Evolutionary conservation across 2,797 vertebrate genomes (phyloP), one percentile per base, ranked within the genome.

Genomic region (Mus caroli): DNA sequence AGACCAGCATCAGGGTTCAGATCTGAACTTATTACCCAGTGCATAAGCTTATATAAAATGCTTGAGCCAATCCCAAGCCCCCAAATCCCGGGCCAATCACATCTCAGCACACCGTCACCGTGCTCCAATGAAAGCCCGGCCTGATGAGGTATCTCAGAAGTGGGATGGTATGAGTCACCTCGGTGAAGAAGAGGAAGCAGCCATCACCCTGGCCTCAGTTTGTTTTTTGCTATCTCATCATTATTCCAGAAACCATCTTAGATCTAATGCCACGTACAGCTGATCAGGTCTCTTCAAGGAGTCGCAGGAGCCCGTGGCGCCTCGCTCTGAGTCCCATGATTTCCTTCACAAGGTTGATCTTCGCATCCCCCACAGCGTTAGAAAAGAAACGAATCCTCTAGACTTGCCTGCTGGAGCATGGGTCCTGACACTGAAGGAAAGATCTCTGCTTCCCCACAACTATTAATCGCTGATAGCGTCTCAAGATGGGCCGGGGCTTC

Each of bases 401-500:
- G 6, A 6, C 28, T 31, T 86, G 31, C 43, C 67, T 85, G 34
- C 34, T 17, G 34, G 34, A 54, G 43, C 13, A 6, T 54, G 64
- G 62, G 34, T 6, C 46, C 50, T 4, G 50, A 13, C 7, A 17
- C 46, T 37, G 64, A 86, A 52, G 83, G 69, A 69, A n/a, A n/a
- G 14, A 34, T 86, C 84, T 71, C 46, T 86, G 31, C 19, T 86
- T 31, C 13, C 84, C 11, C 4, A 28, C 64, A 71, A 37, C 20
- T 37, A 15, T 10, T 37, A 54, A 54, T 17, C 0, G 7, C 34
- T 17, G 20, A 26, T 3, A 86, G 46, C 0, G 0, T 26, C 43
- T 52, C 6, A 26, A n/a, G 84, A n/a, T 34, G 46, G 31, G 19
- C 62, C 6, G 5, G 40, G 60, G 60, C 60, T 85, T 85, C 43